Conservation (phyloP, 1,140 invertebrate species). For the Leptinotarsa lineolata region DNA sequence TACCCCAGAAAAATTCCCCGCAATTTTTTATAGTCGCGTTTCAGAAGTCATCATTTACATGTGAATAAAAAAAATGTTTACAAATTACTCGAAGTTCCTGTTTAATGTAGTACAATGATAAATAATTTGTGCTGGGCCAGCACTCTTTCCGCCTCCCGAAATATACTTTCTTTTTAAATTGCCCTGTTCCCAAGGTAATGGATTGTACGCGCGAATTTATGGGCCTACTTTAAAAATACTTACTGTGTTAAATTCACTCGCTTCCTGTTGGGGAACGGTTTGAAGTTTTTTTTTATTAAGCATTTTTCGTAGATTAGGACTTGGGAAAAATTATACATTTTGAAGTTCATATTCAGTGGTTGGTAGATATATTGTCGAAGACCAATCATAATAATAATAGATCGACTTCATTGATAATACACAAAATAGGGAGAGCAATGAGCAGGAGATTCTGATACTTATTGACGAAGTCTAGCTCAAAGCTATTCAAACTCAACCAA, state of each 20-base stretch:
- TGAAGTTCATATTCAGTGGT: background rate
- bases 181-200: slow-evolving; percentile 25
- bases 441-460: no score
- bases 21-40: slow-evolving; percentile 8
- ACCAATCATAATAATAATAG: background rate
- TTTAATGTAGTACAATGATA: slow-evolving; percentile 14
- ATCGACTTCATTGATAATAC: no score
- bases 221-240: slow-evolving; percentile 27
- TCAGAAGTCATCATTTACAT: slow-evolving; percentile 11
- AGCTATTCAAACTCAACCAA: no score
- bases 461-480: no score
- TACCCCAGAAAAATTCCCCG: background rate
- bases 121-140: slow-evolving; percentile 11
- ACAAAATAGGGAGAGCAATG: no score
- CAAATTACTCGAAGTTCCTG: slow-evolving; percentile 17
- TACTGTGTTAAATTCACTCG: slow-evolving; percentile 24
- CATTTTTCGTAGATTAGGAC: slow-evolving; percentile 13
- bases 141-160: slow-evolving; percentile 14
- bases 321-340: background rate
- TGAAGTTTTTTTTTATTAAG: slow-evolving; percentile 23
- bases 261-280: slow-evolving; percentile 11
- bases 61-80: slow-evolving; percentile 17
- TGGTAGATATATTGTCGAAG: background rate
- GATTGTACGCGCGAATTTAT: slow-evolving; percentile 25
- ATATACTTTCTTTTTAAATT: slow-evolving; percentile 28